Base-by-base conservation (phyloP, 1,140 invertebrate species). In the Aricia agestis region DNA sequence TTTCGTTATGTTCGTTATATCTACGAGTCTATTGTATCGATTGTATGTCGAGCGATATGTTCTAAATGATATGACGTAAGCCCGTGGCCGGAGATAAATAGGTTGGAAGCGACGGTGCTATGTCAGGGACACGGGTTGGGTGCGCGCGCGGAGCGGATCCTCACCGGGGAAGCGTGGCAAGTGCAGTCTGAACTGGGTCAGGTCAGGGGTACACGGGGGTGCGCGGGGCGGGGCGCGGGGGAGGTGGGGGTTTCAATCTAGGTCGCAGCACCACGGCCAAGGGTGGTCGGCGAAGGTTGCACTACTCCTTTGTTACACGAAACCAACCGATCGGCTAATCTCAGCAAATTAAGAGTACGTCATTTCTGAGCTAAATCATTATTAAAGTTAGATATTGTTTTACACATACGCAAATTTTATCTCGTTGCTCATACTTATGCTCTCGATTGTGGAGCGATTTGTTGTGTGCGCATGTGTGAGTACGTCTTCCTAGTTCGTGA, bases 251-350 rank as follows among this genome's bases (percentile, higher is more conserved):
- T 75, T 65, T 73, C 69, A 72, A 89, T 82, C 83, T 87, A 85
- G 88, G 85, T 89, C 86, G 72, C 79, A 85, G 75, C 77, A 86
- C 85, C 89, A 91, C 83, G 87, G 89, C 89, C 89, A 91, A 91
- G 89, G 89, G 89, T 89, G 85, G 80, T 80, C 79, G 78, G 72
- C 82, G 83, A 91, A 89, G 89, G 89, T 91, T 89, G 87, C 74
- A 69, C 69, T 81, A 75, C 69, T 85, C 77, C 82, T 89, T 85
- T 87, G 83, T 87, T 75, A 45, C 58, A 45, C 67, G 32, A 66
- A 52, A 42, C 66, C 4, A 17, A 41, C 13, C 13, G n/a, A 66
- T 36, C 41, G 13, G 25, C 32, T 66, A 36, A 36, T 66, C 36
- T 66, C 15, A 66, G 3, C 13, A 52, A 52, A 52, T 52, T 15